Conservation (phyloP, 2,888 invertebrate genomes). For the Orthonevra nobilis region DNA sequence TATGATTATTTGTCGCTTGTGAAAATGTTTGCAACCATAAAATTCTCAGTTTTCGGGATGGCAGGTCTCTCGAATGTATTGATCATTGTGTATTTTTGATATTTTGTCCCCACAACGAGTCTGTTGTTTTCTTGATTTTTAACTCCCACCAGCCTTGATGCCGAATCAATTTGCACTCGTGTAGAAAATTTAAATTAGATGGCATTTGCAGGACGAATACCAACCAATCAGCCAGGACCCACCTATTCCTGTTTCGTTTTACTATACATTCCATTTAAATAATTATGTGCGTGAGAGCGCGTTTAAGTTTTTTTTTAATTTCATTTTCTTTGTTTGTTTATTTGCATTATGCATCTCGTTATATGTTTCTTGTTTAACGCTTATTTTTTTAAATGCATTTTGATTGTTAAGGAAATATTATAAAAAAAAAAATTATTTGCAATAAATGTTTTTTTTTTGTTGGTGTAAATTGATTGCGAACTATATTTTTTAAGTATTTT, state of each 20-base stretch:
- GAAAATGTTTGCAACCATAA: conserved; percentile 56
- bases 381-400: conserved; percentile 60
- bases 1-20: conserved; percentile 64
- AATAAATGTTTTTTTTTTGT: conserved; percentile 43
- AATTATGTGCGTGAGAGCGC: conserved; percentile 4
- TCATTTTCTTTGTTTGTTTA: conserved; percentile 11
- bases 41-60: conserved; percentile 42
- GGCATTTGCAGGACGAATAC: background rate
- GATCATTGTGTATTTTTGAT: conserved; percentile 61
- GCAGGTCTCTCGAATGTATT: conserved; percentile 32
- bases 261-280: conserved; percentile 40
- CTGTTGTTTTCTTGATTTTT: conserved; percentile 4
- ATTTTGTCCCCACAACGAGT: conserved; percentile 28
- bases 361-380: conserved; percentile 25
- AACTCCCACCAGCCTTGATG: background rate
- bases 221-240: conserved; percentile 17
- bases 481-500: too few species aligned
- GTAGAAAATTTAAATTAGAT: conserved; percentile 33
- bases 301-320: background rate
- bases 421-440: conserved; percentile 21
- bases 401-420: conserved; percentile 14
- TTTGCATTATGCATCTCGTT: conserved; percentile 45
- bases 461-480: too few species aligned
- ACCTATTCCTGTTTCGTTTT: conserved; percentile 17
- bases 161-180: conserved; percentile 5